phyloP scores from a whole-genome alignment of 1,140 invertebrate species.

The Drepana arcuata region DNA sequence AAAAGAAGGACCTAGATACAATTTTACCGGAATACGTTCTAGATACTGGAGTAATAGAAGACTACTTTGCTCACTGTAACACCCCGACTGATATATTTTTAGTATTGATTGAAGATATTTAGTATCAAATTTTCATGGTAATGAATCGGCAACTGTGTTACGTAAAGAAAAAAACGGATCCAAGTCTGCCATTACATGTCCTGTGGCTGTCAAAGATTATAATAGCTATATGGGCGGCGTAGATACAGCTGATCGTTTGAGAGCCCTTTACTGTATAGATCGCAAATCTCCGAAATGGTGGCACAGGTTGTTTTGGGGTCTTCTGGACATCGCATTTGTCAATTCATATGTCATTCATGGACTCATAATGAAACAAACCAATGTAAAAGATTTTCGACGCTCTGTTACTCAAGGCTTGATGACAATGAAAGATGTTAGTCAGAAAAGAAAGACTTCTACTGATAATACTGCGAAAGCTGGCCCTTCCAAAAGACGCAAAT shows the following conservation, averaged over 20 bases:
- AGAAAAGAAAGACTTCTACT: conserved; percentile 26
- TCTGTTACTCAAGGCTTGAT: conserved; percentile 27
- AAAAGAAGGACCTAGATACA: conserved; percentile 21
- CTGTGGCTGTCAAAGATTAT: conserved; percentile 30
- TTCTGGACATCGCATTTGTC: conserved; percentile 27
- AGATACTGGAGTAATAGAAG: conserved; percentile 25
- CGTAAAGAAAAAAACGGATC: conserved; percentile 26
- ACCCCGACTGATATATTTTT: conserved; percentile 30
- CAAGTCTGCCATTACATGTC: conserved; percentile 15
- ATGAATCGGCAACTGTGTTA: conserved; percentile 23
- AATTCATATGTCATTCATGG: conserved; percentile 28
- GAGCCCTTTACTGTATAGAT: conserved; percentile 33
- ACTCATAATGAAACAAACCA: conserved; percentile 25
- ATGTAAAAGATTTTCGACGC: conserved; percentile 25
- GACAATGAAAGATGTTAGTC: conserved; percentile 24
- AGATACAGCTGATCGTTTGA: conserved; percentile 23
- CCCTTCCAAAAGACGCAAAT: conserved; percentile 25
- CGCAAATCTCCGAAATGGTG: conserved; percentile 48
- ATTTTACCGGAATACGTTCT: conserved; percentile 25
- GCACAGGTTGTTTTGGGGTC: conserved; percentile 43
- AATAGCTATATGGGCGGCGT: conserved; percentile 43
- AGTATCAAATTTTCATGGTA: conserved; percentile 44
- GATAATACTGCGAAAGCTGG: conserved; percentile 19
- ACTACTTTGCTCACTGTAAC: conserved; percentile 25
- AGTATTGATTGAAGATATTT: conserved; percentile 35